Percentiles rank a stretch among this genome's conserved stretches.
These are phyloP conservation scores for Hybognathus amarus DNA, from an alignment of 2,797 vertebrate species.

Conservation along the genomic window DNA sequence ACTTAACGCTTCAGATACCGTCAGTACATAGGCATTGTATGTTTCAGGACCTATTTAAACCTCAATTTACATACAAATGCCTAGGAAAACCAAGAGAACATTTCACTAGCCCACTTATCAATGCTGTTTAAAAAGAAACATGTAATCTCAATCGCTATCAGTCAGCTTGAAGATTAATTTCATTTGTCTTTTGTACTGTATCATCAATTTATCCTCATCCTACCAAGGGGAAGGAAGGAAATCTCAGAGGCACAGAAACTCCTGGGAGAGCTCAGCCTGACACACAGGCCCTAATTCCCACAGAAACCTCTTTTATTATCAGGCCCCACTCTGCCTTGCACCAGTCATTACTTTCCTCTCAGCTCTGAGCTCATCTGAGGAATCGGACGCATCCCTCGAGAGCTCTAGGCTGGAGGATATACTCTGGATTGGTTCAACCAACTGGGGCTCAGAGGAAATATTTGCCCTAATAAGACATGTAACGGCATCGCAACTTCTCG, in stretches of 20 bases:
- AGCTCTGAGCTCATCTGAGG: conserved; percentile 81
- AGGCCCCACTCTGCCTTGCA: conserved; percentile 76
- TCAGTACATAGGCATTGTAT: background rate
- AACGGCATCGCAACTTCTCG: conserved; percentile 68
- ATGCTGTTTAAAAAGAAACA: conserved; percentile 62
- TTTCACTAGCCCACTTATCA: conserved; percentile 66
- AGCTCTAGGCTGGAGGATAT: conserved; percentile 73
- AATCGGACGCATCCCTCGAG: conserved; percentile 76
- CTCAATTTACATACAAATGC: background rate
- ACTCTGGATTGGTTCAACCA: conserved; percentile 76
- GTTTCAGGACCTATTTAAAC: background rate
- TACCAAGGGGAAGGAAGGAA: conserved; percentile 62
- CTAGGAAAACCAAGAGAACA: background rate
- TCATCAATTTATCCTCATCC: conserved; percentile 84
- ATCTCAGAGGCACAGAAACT: conserved; percentile 78
- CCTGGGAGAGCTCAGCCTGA: conserved; percentile 79
- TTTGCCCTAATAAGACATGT: conserved; percentile 73
- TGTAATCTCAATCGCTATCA: conserved; percentile 77
- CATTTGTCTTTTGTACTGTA: conserved; percentile 80
- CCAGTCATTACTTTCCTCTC: conserved; percentile 84
- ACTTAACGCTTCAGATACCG: background rate
- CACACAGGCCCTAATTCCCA: conserved; percentile 82
- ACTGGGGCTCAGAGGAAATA: conserved; percentile 74
- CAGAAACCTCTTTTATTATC: conserved; percentile 84
- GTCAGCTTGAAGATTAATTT: conserved; percentile 81